Conservation (phyloP, 2,888 invertebrate species). For the Xylocampa areola region DNA sequence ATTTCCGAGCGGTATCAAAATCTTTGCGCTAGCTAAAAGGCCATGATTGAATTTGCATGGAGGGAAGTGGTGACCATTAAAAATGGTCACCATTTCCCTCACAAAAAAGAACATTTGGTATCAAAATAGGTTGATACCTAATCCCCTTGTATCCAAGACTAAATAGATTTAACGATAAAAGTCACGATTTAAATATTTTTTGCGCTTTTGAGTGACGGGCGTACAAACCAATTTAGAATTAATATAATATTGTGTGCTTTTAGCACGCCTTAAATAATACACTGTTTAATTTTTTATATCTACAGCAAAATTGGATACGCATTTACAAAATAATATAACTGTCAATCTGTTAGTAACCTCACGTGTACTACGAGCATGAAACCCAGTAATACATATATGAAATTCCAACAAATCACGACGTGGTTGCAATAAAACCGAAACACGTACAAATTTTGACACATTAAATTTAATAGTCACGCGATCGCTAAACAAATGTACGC, state of each 20-base stretch:
- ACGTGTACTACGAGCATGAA: constrained; percentile 17
- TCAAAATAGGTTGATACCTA: no score
- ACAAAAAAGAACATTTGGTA: no score
- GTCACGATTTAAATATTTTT: constrained; percentile 5
- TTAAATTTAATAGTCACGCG: constrained; percentile 57
- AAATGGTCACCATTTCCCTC: no score
- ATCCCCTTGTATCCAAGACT: no score
- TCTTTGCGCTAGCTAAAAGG: no score
- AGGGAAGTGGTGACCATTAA: no score
- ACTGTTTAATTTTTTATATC: neutral
- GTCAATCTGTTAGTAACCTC: neutral
- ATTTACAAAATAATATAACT: neutral
- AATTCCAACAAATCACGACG: constrained; percentile 30
- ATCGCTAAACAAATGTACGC: constrained; percentile 58
- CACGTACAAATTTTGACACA: constrained; percentile 42
- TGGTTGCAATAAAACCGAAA: constrained; percentile 31
- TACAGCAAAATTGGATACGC: no score
- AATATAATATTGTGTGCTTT: neutral
- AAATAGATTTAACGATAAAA: neutral
- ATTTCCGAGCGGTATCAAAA: no score
- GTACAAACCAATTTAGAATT: neutral
- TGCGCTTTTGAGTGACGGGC: neutral
- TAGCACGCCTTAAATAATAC: neutral
- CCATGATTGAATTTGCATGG: no score
- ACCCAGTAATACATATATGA: constrained; percentile 20